Percentiles rank a stretch among this genome's conserved stretches.
phyloP scores from a whole-genome alignment of 2,888 invertebrate genomes.

The Pegoplata infirma region DNA sequence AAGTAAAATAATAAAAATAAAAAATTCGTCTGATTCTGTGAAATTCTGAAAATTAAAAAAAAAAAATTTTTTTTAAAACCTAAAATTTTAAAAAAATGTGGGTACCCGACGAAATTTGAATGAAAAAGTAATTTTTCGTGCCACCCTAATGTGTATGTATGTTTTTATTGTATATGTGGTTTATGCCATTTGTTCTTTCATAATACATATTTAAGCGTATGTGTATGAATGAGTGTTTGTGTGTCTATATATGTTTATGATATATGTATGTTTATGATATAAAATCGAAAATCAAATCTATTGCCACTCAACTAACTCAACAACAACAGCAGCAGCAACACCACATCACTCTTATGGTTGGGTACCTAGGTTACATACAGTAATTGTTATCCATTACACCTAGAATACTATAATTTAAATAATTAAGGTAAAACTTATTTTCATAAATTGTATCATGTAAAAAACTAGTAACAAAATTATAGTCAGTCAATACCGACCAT shows the following conservation, averaged over 20 bases:
- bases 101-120: no score
- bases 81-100: no score
- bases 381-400: constrained; percentile 53
- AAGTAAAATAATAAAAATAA: no score
- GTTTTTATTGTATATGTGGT: constrained; percentile 35
- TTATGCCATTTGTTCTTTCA: constrained; percentile 32
- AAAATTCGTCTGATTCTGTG: no score
- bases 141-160: no score
- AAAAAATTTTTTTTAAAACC: no score
- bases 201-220: constrained; percentile 7
- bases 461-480: no score
- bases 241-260: constrained; percentile 35
- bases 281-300: constrained; percentile 59
- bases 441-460: no score
- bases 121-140: no score
- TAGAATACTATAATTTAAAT: background rate
- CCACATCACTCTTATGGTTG: constrained; percentile 18
- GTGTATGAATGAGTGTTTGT: constrained; percentile 20
- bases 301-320: constrained; percentile 46
- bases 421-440: background rate
- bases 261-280: constrained; percentile 36
- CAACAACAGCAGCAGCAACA: constrained; percentile 9
- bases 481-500: no score
- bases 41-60: no score
- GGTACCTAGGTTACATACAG: constrained; percentile 52